Conservation (phyloP, 2,797 vertebrate species). For the Spinus olivaceus region DNA sequence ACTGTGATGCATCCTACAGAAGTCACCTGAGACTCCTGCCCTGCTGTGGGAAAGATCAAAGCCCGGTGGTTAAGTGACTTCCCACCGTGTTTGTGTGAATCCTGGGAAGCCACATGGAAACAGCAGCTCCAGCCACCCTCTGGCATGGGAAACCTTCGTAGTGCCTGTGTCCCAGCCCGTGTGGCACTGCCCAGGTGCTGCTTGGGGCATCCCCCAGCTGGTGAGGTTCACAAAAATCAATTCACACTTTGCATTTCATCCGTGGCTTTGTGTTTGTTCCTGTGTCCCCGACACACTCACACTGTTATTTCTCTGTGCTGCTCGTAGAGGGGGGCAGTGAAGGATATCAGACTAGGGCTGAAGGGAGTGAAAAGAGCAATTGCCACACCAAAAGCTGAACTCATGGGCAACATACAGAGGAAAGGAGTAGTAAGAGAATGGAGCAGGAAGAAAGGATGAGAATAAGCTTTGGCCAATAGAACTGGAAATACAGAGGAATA, state of each 20-base stretch:
- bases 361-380: neutral
- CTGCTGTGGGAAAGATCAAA: neutral
- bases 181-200: neutral
- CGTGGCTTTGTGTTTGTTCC: neutral
- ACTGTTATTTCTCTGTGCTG: neutral
- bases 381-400: neutral
- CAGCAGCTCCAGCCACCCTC: neutral
- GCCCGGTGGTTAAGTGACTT: neutral
- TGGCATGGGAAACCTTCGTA: rapidly evolving
- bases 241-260: neutral
- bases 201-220: neutral
- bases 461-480: neutral
- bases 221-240: rapidly evolving
- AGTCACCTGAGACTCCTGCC: neutral
- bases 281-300: neutral
- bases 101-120: neutral
- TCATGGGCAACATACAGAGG: neutral
- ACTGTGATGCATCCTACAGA: rapidly evolving
- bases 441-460: neutral
- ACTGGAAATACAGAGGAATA: neutral
- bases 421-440: neutral
- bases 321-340: neutral
- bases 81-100: neutral
- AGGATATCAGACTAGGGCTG: neutral
- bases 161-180: neutral